phyloP scores from a whole-genome alignment of 2,113 vertebrate genomes.

The Vulpes lagopus region DNA sequence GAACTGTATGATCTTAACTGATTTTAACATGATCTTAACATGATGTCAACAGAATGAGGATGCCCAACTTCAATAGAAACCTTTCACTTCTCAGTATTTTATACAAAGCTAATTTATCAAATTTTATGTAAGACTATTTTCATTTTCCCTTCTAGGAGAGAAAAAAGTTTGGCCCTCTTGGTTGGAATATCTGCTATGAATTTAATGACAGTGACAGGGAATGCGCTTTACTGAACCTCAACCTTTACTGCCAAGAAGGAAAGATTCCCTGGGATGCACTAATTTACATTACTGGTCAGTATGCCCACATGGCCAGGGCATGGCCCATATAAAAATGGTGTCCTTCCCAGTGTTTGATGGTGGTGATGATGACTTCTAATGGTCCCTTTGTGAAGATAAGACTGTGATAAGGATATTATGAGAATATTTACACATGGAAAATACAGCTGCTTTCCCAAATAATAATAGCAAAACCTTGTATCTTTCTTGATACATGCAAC shows the following conservation, averaged over 20 bases:
- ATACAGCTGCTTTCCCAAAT: conserved; percentile 1
- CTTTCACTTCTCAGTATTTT: conserved; percentile 45
- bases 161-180: conserved; percentile 91
- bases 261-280: conserved; percentile 89
- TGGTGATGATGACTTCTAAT: not conserved
- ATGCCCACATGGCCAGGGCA: accelerated
- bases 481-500: not conserved
- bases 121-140: not conserved
- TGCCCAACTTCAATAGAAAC: not conserved
- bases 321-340: not conserved
- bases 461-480: not conserved
- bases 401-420: not conserved
- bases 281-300: conserved; percentile 88
- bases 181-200: conserved; percentile 93
- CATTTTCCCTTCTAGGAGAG: conserved; percentile 86
- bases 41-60: not conserved
- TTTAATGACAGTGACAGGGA: conserved; percentile 93
- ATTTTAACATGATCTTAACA: not conserved
- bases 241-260: conserved; percentile 89
- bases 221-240: conserved; percentile 91
- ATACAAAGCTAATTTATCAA: not conserved
- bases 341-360: not conserved
- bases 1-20: not conserved
- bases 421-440: conserved; percentile 22
- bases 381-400: not conserved